These are phyloP conservation scores for Rhagium mordax DNA, from an alignment of 2,888 invertebrate genomes.

Conservation along the genomic window DNA sequence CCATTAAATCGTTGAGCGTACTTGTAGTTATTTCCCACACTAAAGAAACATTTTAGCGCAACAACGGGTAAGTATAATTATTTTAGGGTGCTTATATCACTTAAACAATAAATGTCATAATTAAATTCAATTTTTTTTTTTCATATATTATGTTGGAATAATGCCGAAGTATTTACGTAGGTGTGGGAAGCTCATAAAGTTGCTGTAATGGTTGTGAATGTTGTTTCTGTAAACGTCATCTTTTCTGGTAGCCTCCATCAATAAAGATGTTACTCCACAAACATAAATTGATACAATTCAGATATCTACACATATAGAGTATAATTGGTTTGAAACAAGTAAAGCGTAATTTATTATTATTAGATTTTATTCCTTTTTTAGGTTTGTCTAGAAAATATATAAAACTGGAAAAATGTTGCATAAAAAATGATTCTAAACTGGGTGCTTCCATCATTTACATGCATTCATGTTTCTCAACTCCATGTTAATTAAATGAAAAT, in stretches of 20 bases:
- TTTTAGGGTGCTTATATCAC: background rate
- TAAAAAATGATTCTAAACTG: slow-evolving; percentile 13
- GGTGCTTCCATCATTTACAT: background rate
- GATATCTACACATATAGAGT: slow-evolving; percentile 19
- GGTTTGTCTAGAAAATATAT: background rate
- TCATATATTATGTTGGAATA: background rate
- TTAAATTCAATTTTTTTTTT: background rate
- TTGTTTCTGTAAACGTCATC: background rate
- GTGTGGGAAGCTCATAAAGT: slow-evolving; percentile 5
- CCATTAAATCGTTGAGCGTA: no score
- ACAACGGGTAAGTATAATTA: background rate
- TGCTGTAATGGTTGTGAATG: slow-evolving; percentile 11
- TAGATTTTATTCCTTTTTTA: slow-evolving; percentile 7
- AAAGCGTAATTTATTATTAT: slow-evolving; percentile 17
- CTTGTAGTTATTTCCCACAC: background rate
- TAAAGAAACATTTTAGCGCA: background rate
- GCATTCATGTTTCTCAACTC: background rate
- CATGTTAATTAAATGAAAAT: no score
- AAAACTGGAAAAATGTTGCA: slow-evolving; percentile 5
- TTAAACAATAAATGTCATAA: background rate
- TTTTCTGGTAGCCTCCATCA: slow-evolving; percentile 19
- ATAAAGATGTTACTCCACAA: slow-evolving; percentile 22
- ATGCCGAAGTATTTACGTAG: background rate
- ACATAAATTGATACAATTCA: slow-evolving; percentile 5
- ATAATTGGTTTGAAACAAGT: slow-evolving; percentile 9